phyloP scores from a whole-genome alignment of 2,888 invertebrate genomes.

The Tolmerus cingulatus region DNA sequence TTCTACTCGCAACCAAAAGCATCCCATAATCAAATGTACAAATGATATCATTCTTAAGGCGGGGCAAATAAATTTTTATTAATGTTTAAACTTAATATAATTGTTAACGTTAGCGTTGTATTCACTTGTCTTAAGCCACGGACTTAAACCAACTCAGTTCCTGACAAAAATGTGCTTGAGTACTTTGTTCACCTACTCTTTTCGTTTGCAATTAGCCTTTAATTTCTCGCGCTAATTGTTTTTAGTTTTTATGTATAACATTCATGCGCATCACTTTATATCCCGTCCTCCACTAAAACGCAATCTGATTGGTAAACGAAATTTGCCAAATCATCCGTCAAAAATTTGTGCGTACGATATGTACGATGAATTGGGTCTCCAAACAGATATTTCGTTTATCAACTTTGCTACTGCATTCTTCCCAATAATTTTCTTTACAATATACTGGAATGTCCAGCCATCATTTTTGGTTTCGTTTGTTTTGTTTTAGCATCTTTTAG shows the following conservation, averaged over 20 bases:
- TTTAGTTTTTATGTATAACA: neutral
- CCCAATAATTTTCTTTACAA: neutral
- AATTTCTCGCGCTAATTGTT: constrained; percentile 20
- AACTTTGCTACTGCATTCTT: neutral
- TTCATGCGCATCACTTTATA: constrained; percentile 15
- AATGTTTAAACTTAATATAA: neutral
- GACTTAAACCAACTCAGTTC: constrained; percentile 22
- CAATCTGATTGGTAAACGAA: constrained; percentile 3
- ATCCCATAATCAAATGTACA: neutral
- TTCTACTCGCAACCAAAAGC: neutral
- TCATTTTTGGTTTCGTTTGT: neutral
- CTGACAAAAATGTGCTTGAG: neutral
- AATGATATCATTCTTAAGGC: neutral
- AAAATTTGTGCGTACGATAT: neutral
- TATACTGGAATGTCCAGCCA: neutral
- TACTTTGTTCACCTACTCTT: neutral
- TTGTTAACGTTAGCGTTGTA: neutral
- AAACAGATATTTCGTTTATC: neutral
- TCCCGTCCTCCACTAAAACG: constrained; percentile 3
- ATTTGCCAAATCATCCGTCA: neutral
- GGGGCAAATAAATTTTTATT: constrained; percentile 14
- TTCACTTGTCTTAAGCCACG: neutral
- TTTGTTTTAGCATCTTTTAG: neutral
- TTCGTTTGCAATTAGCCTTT: constrained; percentile 26
- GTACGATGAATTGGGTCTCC: neutral